Percentiles rank a stretch among this genome's conserved stretches.
Evolutionary conservation across 1,140 invertebrate genomes (phyloP).

Genomic region (Magallana ariakensis): DNA sequence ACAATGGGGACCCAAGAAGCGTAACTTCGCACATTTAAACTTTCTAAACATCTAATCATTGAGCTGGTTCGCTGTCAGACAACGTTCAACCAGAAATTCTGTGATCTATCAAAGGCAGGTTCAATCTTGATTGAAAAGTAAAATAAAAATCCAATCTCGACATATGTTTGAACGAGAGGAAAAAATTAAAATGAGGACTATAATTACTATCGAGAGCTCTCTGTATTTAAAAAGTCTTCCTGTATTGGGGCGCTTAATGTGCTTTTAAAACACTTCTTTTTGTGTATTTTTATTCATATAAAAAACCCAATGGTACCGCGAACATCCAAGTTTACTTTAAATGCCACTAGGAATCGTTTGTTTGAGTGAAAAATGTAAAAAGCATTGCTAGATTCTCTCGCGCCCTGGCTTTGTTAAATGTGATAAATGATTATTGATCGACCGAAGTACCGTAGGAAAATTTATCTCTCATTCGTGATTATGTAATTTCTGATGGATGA

Average conservation of each 20-base stretch:
- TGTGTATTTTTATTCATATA: not conserved
- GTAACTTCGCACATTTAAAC: slow-evolving; percentile 9
- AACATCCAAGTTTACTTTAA: not conserved
- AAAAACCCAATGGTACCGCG: not conserved
- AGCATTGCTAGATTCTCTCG: not conserved
- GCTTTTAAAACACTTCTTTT: not conserved
- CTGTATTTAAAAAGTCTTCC: not conserved
- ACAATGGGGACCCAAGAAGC: slow-evolving; percentile 7
- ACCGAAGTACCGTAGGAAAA: not conserved
- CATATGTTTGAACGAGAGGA: slow-evolving; percentile 1
- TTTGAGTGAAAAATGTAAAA: not conserved
- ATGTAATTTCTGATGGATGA: not conserved
- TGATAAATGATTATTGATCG: not conserved
- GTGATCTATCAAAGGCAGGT: slow-evolving; percentile 20
- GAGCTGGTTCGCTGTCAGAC: not conserved
- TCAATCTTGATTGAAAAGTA: slow-evolving; percentile 18
- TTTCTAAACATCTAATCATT: slow-evolving; percentile 37
- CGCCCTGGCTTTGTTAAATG: not conserved
- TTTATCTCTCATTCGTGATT: not conserved
- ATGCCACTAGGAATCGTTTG: not conserved
- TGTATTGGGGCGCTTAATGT: not conserved
- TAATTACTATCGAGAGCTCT: slow-evolving; percentile 6
- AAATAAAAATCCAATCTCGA: not conserved
- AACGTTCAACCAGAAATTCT: not conserved
- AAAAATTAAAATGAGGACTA: slow-evolving; percentile 5